Evolutionary conservation across 2,888 invertebrate species (phyloP).

Genomic region (Choristoneura rosaceana): DNA sequence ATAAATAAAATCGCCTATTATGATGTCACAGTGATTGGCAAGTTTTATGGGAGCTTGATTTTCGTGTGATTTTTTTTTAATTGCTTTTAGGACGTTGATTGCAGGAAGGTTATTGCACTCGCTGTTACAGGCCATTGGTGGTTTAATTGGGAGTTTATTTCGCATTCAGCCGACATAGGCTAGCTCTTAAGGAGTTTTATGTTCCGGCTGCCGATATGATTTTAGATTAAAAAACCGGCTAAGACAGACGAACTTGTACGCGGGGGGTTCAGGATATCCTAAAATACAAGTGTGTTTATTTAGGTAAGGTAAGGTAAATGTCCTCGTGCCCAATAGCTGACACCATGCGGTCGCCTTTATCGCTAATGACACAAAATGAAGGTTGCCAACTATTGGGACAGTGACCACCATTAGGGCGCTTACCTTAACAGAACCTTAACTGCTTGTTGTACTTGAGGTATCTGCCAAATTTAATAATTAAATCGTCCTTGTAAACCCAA

Average conservation of each 20-base stretch:
- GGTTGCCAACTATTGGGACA: no score
- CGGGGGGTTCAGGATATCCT: not conserved
- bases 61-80: slow-evolving; percentile 50
- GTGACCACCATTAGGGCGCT: no score
- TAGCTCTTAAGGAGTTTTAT: slow-evolving; percentile 1
- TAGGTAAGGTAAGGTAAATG: no score
- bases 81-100: slow-evolving; percentile 39
- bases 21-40: slow-evolving; percentile 63
- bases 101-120: slow-evolving; percentile 36
- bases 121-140: slow-evolving; percentile 6
- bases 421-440: no score
- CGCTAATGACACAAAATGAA: no score
- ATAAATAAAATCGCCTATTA: slow-evolving; percentile 60
- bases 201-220: not conserved
- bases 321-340: no score
- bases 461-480: no score
- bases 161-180: slow-evolving; percentile 21
- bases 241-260: not conserved
- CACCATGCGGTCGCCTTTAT: no score
- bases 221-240: not conserved
- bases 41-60: slow-evolving; percentile 54
- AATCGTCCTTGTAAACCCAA: no score
- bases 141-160: slow-evolving; percentile 34
- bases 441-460: no score
- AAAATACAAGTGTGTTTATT: not conserved